Evolutionary conservation across 2,888 invertebrate species (phyloP), one percentile per base, ranked within the genome.

Genomic region (Leptopilina drosophilae): DNA sequence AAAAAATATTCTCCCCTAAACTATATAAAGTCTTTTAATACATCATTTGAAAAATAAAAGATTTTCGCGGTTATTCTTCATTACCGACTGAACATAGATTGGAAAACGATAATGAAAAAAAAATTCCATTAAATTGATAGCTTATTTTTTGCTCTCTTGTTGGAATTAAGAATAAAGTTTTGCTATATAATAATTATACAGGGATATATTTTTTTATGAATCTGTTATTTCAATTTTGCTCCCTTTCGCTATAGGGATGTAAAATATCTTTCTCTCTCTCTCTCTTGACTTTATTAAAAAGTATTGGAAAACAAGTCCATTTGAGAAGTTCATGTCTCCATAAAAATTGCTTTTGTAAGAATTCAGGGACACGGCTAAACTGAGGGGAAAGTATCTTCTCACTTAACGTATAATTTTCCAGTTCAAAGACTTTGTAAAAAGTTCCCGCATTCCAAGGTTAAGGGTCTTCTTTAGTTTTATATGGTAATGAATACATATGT

Each of bases 301-400:
- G 62, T 62, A 62, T 62, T 62, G 62, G 62, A 62, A 62, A 62
- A 62, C 62, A 62, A 62, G 15, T 62, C 62, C 20, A 62, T 62
- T 62, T 20, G 62, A 15, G n/a, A 62, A 62, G 62, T 62, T 62
- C 62, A 62, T 20, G 62, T 62, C 62, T 62, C 62, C 62, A 15
- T 62, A 62, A 62, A 62, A 62, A 62, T 62, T 62, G 62, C 62
- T 62, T 62, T 62, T 62, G 62, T 62, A 20, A 62, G 62, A 62
- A 62, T 62, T 62, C 62, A 62, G 62, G 62, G 62, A 62, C 62
- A 20, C 20, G 62, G 15, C n/a, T 62, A 20, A 62, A 62, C 15
- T 62, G 8, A 62, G 62, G 62, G 20, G 62, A 62, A 62, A 62
- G 62, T 62, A 62, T 62, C 62, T 62, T 62, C 62, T 62, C 62